These are phyloP conservation scores for Tipula helvola DNA, from an alignment of 2,888 invertebrate species.

Conservation along the genomic window DNA sequence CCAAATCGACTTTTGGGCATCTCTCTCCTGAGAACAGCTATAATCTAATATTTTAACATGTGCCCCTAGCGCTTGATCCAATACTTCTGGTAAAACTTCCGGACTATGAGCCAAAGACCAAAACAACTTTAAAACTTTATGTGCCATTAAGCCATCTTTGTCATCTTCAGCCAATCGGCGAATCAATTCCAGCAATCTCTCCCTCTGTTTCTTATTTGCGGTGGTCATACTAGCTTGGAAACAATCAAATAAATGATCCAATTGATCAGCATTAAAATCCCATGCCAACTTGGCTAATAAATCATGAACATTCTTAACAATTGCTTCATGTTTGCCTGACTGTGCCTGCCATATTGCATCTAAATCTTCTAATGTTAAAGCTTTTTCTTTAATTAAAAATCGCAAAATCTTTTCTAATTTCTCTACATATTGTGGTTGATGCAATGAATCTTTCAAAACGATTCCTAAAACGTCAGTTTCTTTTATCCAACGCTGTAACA, in stretches of 20 bases:
- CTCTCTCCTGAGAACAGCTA: conserved; percentile 93
- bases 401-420: conserved; percentile 94
- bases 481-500: conserved; percentile 78
- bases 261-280: conserved; percentile 95
- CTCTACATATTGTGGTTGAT: conserved; percentile 96
- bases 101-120: conserved; percentile 96
- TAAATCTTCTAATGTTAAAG: conserved; percentile 77
- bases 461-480: conserved; percentile 92
- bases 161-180: conserved; percentile 93
- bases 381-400: conserved; percentile 89
- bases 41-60: conserved; percentile 96
- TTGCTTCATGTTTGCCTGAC: conserved; percentile 95
- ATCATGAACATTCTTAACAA: conserved; percentile 96
- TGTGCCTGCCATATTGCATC: conserved; percentile 97
- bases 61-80: conserved; percentile 90
- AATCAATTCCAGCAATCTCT: conserved; percentile 88
- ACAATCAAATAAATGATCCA: conserved; percentile 94
- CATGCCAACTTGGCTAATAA: conserved; percentile 91
- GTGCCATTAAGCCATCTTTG: conserved; percentile 97
- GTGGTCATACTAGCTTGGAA: conserved; percentile 95
- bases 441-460: conserved; percentile 86
- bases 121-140: conserved; percentile 87
- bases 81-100: conserved; percentile 92
- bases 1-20: conserved; percentile 93
- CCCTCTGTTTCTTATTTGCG: conserved; percentile 90